phyloP scores from a whole-genome alignment of 2,113 vertebrate species.

The Eidolon helvum region DNA sequence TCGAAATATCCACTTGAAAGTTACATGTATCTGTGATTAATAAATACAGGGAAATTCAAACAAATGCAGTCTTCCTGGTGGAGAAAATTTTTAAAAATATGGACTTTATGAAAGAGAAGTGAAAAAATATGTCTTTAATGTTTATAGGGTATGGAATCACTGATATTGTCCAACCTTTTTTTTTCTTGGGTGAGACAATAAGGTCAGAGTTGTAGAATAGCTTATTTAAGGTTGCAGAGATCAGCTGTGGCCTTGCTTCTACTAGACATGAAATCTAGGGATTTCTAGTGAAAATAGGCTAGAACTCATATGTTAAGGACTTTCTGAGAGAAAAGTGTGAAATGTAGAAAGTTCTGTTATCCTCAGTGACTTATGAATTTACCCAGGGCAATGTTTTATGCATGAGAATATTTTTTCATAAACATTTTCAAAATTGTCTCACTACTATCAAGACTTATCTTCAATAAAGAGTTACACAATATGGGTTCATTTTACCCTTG shows the following conservation, averaged over 20 bases:
- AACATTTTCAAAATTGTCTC: slow-evolving; percentile 9
- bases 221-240: not conserved
- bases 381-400: not conserved
- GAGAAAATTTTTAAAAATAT: not conserved
- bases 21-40: not conserved
- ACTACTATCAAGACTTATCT: not conserved
- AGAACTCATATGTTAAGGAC: not conserved
- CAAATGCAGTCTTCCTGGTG: not conserved
- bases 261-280: not conserved
- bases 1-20: not conserved
- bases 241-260: not conserved
- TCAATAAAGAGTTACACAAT: not conserved
- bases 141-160: not conserved
- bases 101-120: not conserved
- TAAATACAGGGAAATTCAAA: not conserved
- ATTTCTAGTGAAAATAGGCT: not conserved
- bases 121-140: not conserved
- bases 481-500: not conserved
- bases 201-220: not conserved
- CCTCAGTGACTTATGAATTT: not conserved
- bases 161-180: not conserved
- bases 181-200: not conserved
- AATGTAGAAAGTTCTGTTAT: not conserved
- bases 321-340: not conserved
- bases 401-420: not conserved